These are phyloP conservation scores for Hydrocynus forskahlii DNA, from an alignment of 2,797 vertebrate species.

Conservation along the genomic window DNA sequence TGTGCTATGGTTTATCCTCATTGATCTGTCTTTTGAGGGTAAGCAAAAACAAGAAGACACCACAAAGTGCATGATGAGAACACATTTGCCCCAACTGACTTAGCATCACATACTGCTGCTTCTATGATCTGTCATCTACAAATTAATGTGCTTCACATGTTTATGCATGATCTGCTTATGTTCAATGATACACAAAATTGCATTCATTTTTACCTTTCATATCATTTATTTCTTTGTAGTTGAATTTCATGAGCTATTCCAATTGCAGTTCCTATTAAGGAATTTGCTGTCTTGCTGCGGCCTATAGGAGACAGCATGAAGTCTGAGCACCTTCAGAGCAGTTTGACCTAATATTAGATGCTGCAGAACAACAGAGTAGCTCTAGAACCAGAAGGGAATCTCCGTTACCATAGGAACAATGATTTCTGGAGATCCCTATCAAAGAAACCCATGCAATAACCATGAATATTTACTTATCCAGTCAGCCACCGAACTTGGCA, in stretches of 20 bases:
- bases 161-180: neutral
- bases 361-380: neutral
- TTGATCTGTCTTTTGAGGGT: neutral
- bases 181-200: neutral
- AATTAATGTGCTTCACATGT: neutral
- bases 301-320: neutral
- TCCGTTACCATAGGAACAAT: slow-evolving; percentile 73
- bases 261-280: neutral
- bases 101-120: neutral
- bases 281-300: neutral
- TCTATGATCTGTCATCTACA: neutral
- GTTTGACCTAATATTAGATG: slow-evolving; percentile 17
- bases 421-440: slow-evolving; percentile 49
- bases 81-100: neutral
- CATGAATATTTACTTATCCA: slow-evolving; percentile 38
- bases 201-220: neutral
- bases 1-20: neutral
- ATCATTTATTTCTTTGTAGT: neutral
- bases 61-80: neutral
- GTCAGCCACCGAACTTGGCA: neutral
- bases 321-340: neutral
- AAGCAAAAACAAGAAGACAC: slow-evolving; percentile 2
- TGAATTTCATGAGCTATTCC: neutral
- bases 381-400: slow-evolving; percentile 49
- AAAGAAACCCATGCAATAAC: slow-evolving; percentile 10